These are phyloP conservation scores for Mimas tiliae DNA, from an alignment of 2,888 invertebrate species.

Conservation along the genomic window DNA sequence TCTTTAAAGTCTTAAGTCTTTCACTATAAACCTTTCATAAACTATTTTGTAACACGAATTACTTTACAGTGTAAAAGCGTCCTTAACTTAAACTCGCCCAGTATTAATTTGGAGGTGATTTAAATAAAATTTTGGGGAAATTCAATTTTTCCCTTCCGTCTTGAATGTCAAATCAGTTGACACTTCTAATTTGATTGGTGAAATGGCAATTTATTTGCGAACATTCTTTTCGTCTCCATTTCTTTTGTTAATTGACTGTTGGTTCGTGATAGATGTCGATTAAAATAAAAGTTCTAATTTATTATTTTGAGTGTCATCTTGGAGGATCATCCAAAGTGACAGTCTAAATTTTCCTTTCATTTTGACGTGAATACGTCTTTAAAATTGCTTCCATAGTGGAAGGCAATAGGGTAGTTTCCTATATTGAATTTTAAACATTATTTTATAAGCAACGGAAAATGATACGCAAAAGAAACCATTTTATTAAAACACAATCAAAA, in stretches of 20 bases:
- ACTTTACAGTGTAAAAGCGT: slow-evolving; percentile 37
- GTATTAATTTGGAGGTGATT: slow-evolving; percentile 57
- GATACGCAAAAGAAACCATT: no score
- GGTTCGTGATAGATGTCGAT: background rate
- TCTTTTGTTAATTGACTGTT: slow-evolving; percentile 8
- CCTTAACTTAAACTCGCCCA: slow-evolving; percentile 40
- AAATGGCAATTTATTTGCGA: slow-evolving; percentile 23
- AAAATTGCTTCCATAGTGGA: no score
- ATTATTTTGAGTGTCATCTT: no score
- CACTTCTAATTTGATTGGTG: slow-evolving; percentile 51
- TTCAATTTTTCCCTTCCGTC: slow-evolving; percentile 53
- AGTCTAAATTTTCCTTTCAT: no score
- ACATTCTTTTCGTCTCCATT: slow-evolving; percentile 13
- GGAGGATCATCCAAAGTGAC: no score
- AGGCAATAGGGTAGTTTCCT: no score
- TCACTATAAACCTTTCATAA: background rate
- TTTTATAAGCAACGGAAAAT: no score
- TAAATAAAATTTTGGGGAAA: slow-evolving; percentile 64
- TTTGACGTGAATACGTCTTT: no score
- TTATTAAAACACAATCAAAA: no score
- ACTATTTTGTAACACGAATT: slow-evolving; percentile 14
- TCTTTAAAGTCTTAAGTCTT: no score
- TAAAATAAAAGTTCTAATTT: background rate
- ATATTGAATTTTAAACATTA: no score
- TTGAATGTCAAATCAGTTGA: slow-evolving; percentile 51